Evolutionary conservation across 2,888 invertebrate genomes (phyloP), one percentile per base, ranked within the genome.

Genomic region (Chrysopilus asiliformis): DNA sequence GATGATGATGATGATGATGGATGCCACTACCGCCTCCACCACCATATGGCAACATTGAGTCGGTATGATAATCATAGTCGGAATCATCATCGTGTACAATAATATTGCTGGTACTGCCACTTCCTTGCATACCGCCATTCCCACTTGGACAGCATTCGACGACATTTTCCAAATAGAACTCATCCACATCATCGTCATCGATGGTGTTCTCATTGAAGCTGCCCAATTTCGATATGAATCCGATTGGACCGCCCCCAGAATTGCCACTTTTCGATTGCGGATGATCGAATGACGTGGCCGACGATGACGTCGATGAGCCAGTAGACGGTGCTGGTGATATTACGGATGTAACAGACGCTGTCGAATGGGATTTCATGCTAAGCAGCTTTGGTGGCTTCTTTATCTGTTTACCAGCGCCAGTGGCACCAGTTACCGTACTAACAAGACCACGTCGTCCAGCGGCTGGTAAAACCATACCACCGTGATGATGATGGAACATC

Each of bases 121-220:
- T 31, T 29, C 10, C 36, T 32, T 22, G 39, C 41, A 27, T 20
- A 32, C 17, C 26, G n/a, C 20, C 16, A 2, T 29, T 27, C 2
- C 39, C 40, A 5, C 43, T 26, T 9, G 37, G 38, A n/a, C 44
- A 33, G 4, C 43, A 29, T 24, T 44, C 42, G 10, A 41, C 43
- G 15, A 40, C 40, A 33, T 44, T 39, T 8, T 42, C 32, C 38
- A 45, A 43, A 32, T 43, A 40, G 28, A 42, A 40, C 9, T 41
- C 36, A 31, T 36, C 2, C 5, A 33, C 32, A 25, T 42, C 42
- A 2, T 27, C 32, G 29, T 41, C 36, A 12, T 43, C 41, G 16
- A 40, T 6, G 9, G 32, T 42, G 34, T 41, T 46, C 25, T 47
- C 46, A 34, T 44, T 46, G 22, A 49, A 44, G 14, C 44, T 44